Percentiles rank a stretch among this genome's conserved stretches.
phyloP scores from a whole-genome alignment of 2,888 invertebrate species.

The Clanis bilineata region DNA sequence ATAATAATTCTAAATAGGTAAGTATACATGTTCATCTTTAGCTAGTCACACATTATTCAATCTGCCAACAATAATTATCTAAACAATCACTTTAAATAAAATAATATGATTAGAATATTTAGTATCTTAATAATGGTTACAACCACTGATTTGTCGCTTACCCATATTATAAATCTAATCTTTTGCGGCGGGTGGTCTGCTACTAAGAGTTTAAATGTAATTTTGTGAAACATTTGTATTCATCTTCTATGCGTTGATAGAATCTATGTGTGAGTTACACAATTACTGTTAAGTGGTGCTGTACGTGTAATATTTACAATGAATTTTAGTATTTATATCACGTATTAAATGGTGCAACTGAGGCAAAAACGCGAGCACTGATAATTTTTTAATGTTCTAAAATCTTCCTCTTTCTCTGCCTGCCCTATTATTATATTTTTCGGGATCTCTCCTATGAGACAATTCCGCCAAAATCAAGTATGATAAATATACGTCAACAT shows the following conservation, averaged over 20 bases:
- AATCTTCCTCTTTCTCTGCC: no score
- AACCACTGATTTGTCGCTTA: background rate
- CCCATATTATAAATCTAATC: background rate
- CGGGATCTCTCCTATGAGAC: no score
- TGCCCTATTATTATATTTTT: no score
- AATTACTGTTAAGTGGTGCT: slow-evolving; percentile 18
- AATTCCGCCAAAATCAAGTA: no score
- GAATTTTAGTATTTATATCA: slow-evolving; percentile 30
- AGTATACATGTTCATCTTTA: no score
- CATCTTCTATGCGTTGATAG: background rate
- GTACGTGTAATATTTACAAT: slow-evolving; percentile 19
- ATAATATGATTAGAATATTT: no score
- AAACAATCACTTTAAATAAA: no score
- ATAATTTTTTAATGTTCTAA: slow-evolving; percentile 8
- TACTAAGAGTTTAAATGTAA: background rate
- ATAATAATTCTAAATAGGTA: no score
- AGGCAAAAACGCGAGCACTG: slow-evolving; percentile 27
- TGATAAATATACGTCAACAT: no score
- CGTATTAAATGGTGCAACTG: slow-evolving; percentile 39
- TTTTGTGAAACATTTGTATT: slow-evolving; percentile 10
- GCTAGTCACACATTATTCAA: no score
- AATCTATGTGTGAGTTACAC: slow-evolving; percentile 23
- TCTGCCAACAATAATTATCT: no score
- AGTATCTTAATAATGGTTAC: background rate
- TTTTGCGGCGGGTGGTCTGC: background rate